These are phyloP conservation scores for Intellagama lesueurii DNA, from an alignment of 2,797 vertebrate genomes.

Conservation along the genomic window DNA sequence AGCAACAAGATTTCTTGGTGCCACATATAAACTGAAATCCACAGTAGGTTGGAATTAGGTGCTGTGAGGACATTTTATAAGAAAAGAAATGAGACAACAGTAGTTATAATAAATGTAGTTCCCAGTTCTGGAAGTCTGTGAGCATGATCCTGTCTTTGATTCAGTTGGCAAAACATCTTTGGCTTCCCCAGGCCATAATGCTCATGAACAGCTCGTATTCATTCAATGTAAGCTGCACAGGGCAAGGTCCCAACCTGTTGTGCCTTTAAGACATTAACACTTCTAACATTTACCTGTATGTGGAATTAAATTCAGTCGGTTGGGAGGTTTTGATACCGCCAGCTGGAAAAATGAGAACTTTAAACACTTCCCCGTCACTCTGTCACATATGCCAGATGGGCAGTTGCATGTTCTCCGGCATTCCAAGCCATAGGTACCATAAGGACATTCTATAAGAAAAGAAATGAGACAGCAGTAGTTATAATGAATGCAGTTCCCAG, in stretches of 20 bases:
- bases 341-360: slow-evolving; percentile 91
- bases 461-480: slow-evolving; percentile 23
- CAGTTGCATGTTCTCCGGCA: slow-evolving; percentile 93
- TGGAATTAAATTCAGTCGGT: slow-evolving; percentile 77
- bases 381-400: slow-evolving; percentile 91
- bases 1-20: no score
- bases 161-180: neutral
- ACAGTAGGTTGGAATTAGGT: slow-evolving; percentile 74
- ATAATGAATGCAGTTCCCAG: slow-evolving; percentile 27
- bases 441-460: slow-evolving; percentile 87
- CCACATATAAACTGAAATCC: no score
- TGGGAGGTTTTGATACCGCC: slow-evolving; percentile 77
- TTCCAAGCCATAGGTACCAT: slow-evolving; percentile 92
- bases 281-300: slow-evolving; percentile 80
- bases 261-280: neutral
- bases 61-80: slow-evolving; percentile 91
- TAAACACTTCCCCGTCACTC: slow-evolving; percentile 91
- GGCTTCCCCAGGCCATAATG: neutral
- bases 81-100: slow-evolving; percentile 38
- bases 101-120: slow-evolving; percentile 12
- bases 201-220: neutral
- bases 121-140: neutral
- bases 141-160: neutral
- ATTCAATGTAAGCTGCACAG: neutral
- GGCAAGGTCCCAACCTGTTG: neutral